Base-by-base conservation (phyloP, 2,797 vertebrate species). In the Alca torda region DNA sequence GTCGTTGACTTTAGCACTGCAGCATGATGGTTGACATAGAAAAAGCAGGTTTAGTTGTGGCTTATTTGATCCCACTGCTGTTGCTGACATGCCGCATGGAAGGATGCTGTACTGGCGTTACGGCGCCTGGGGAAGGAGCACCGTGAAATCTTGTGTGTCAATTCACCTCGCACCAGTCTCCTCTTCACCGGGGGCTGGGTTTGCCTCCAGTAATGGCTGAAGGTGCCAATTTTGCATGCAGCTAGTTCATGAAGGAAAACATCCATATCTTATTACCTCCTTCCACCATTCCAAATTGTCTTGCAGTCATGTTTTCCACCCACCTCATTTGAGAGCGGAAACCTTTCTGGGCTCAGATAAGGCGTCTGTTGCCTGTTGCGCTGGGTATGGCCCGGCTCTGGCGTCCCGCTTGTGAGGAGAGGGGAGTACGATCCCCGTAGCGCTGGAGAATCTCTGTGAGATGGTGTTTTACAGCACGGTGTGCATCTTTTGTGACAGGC, bases 401-500 rank as follows among this genome's bases (percentile, higher is more conserved):
- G 31, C 4, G 26, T 59, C 41, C 24, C 1, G 2, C 24, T 9
- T 15, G 7, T 24, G 56, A 13, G n/a, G 19, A 2, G 48, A 21
- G 72, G 15, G 28, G 10, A 12, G 14, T 25, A 15, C 5, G 1
- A 1, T 16, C 45, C 37, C 56, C 4, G 1, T 23, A 5, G 59
- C 19, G 46, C 41, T 15, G 0, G 4, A 26, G 72, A 33, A 8
- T 24, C 73, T 39, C 10, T 16, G 46, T 8, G 16, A 69, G 51
- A 2, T 4, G 50, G 8, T 24, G 16, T 51, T 74, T 85, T 23
- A 23, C 39, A 35, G 26, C 54, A 21, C 0, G 2, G 9, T 2
- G 13, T 57, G 11, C 28, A 0, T 89, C 60, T 68, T 51, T 57
- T 30, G 8, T 86, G 79, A 26, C 91, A 99, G 99, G 94, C 97